A percentile compares a stretch with the other conserved stretches of the same genome.
Conservation (phyloP, 2,113 vertebrate genomes). For the Alethe diademata region DNA sequence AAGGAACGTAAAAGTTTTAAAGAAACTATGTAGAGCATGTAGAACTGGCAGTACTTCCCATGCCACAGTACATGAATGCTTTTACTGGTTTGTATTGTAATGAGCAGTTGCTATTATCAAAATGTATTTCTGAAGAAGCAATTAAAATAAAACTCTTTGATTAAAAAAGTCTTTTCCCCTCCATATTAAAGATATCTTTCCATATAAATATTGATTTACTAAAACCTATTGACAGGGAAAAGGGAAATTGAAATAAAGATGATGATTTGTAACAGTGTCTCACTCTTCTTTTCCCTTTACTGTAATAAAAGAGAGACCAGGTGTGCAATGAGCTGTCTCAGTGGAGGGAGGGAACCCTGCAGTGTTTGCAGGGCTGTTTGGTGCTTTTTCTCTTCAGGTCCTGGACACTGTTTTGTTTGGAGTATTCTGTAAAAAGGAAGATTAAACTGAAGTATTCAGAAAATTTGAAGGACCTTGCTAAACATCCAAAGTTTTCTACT, state of each 20-base stretch:
- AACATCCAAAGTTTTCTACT: neutral
- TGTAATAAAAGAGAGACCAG: neutral
- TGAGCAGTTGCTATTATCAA: slow-evolving; percentile 59
- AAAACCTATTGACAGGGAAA: neutral
- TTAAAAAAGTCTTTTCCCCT: slow-evolving; percentile 8
- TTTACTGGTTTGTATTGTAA: slow-evolving; percentile 62
- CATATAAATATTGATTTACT: slow-evolving; percentile 29
- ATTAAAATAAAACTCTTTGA: slow-evolving; percentile 35
- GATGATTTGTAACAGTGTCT: neutral
- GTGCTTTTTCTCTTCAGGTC: neutral
- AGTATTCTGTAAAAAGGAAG: neutral
- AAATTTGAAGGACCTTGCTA: neutral
- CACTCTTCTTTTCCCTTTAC: neutral
- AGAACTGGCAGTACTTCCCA: slow-evolving; percentile 65
- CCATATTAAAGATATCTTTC: slow-evolving; percentile 28
- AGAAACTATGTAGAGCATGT: slow-evolving; percentile 64
- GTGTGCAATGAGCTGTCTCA: neutral
- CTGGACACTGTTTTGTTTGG: neutral
- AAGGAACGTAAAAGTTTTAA: slow-evolving; percentile 59
- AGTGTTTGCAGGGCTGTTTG: neutral
- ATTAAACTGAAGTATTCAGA: neutral
- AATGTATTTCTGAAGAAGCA: slow-evolving; percentile 54
- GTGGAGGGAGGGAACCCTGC: neutral
- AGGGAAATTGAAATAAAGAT: slow-evolving; percentile 28
- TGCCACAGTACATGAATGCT: slow-evolving; percentile 64